Evolutionary conservation across 2,797 vertebrate genomes (phyloP).

Genomic region (Orestias chungarensis): DNA sequence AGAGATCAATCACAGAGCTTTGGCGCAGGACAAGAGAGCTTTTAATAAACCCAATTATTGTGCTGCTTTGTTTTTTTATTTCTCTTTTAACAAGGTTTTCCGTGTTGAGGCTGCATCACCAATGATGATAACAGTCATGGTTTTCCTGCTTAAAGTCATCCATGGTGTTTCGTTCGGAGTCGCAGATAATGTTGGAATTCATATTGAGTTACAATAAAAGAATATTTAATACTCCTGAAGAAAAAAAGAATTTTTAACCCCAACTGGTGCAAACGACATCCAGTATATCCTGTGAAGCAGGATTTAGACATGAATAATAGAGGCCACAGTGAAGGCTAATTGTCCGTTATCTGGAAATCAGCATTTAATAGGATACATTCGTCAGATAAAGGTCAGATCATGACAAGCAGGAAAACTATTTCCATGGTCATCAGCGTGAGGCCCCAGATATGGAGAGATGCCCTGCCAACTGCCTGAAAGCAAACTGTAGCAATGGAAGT

Average conservation of each 20-base stretch:
- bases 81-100: slow-evolving; percentile 37
- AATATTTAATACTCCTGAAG: slow-evolving; percentile 2
- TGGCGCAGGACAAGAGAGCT: slow-evolving; percentile 59
- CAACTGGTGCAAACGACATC: neutral
- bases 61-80: slow-evolving; percentile 29
- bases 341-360: slow-evolving; percentile 12
- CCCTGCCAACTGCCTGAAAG: slow-evolving; percentile 12
- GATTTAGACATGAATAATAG: slow-evolving; percentile 20
- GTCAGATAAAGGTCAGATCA: slow-evolving; percentile 17
- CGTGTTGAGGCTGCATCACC: slow-evolving; percentile 30
- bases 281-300: neutral
- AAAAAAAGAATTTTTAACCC: neutral
- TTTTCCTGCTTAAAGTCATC: slow-evolving; percentile 10
- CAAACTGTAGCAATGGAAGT: slow-evolving; percentile 19
- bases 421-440: slow-evolving; percentile 15
- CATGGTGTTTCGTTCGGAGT: slow-evolving; percentile 21
- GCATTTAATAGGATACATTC: slow-evolving; percentile 12
- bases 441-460: neutral
- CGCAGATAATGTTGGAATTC: slow-evolving; percentile 6
- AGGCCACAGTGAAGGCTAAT: neutral
- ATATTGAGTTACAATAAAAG: neutral
- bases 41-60: slow-evolving; percentile 76
- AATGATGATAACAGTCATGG: slow-evolving; percentile 43
- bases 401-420: neutral
- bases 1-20: slow-evolving; percentile 67